Evolutionary conservation across 2,113 vertebrate species (phyloP).

Genomic region (Aphyosemion australe): DNA sequence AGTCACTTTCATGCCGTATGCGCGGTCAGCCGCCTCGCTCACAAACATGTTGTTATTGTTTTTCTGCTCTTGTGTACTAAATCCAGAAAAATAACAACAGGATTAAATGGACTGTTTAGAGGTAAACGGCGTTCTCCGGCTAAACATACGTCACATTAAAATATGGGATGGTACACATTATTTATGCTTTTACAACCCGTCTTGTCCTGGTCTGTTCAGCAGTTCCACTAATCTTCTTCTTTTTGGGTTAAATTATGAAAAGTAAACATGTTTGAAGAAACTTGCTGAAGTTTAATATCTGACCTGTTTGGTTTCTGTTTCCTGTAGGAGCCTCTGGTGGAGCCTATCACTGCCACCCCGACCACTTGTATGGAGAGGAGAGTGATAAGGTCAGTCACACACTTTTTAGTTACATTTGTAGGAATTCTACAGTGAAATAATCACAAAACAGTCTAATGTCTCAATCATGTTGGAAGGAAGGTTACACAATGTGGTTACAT

Average conservation of each 20-base stretch:
- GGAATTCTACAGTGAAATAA: too few species aligned
- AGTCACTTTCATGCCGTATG: conserved; percentile 24
- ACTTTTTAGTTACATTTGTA: too few species aligned
- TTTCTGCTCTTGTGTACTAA: conserved; percentile 28
- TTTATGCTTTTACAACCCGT: too few species aligned
- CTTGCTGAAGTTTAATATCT: not conserved
- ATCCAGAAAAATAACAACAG: conserved; percentile 56
- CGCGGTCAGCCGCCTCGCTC: conserved; percentile 25
- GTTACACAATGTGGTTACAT: too few species aligned
- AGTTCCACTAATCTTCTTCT: too few species aligned
- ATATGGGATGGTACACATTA: too few species aligned
- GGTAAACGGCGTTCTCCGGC: conserved; percentile 32
- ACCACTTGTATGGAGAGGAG: conserved; percentile 74
- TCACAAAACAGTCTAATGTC: too few species aligned
- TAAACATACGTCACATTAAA: too few species aligned
- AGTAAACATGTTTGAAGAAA: not conserved
- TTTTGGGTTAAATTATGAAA: too few species aligned
- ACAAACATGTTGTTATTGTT: conserved; percentile 65
- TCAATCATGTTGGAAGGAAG: too few species aligned
- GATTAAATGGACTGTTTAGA: conserved; percentile 44
- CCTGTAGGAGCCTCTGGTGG: conserved; percentile 74
- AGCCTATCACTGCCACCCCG: conserved; percentile 76
- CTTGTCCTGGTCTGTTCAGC: too few species aligned
- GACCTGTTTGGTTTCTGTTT: conserved; percentile 10
- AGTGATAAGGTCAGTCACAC: conserved; percentile 76